Percentiles rank a stretch among this genome's conserved stretches.
phyloP scores from a whole-genome alignment of 2,888 invertebrate genomes.

The Listrodromus nycthemerus region DNA sequence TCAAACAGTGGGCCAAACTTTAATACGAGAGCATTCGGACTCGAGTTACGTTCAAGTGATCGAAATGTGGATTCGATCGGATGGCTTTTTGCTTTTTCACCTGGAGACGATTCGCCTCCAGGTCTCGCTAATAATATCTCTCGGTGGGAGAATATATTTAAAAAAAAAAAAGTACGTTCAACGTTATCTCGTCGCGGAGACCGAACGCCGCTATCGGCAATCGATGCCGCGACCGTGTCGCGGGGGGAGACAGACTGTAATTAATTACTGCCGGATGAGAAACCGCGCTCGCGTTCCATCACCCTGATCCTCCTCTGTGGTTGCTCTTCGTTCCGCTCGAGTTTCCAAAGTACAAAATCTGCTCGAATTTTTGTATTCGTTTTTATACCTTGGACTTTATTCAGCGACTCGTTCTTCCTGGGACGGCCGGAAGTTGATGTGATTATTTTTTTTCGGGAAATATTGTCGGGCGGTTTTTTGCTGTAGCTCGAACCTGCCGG shows the following conservation, averaged over 20 bases:
- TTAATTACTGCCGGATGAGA: conserved; percentile 64
- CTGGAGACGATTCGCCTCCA: conserved; percentile 29
- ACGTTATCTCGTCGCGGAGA: conserved; percentile 59
- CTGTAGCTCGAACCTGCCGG: neutral
- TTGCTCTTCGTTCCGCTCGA: conserved; percentile 69
- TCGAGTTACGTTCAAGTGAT: conserved; percentile 13
- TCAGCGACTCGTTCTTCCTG: neutral
- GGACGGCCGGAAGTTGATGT: conserved; percentile 23
- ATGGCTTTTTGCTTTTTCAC: neutral
- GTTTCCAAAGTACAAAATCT: conserved; percentile 67
- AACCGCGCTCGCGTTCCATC: conserved; percentile 55
- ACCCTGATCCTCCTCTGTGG: conserved; percentile 37
- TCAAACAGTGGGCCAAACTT: conserved; percentile 27
- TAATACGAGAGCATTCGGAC: conserved; percentile 30
- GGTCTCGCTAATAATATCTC: conserved; percentile 57
- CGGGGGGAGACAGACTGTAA: conserved; percentile 37
- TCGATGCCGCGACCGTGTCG: conserved; percentile 56
- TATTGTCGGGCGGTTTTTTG: neutral
- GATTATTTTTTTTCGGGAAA: conserved; percentile 52
- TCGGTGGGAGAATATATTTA: neutral
- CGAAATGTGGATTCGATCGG: conserved; percentile 5
- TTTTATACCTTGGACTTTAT: conserved; percentile 32
- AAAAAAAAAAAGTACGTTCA: conserved; percentile 20
- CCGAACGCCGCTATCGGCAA: conserved; percentile 58
- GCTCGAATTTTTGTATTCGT: conserved; percentile 20